These are phyloP conservation scores for Dastarcus helophoroides DNA, from an alignment of 2,888 invertebrate genomes.

Conservation along the genomic window DNA sequence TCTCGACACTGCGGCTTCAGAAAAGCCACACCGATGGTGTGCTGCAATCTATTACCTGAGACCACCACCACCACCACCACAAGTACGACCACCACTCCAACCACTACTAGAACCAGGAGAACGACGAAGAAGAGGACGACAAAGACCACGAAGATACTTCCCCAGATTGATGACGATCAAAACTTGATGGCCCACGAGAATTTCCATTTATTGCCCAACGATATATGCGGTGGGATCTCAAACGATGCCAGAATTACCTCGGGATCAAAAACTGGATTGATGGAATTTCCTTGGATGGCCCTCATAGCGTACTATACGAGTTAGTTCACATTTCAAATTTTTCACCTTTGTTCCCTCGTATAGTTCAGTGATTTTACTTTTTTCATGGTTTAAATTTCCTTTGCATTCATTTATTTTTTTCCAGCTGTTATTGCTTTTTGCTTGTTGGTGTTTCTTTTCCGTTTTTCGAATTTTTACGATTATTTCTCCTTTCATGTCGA, in stretches of 20 bases:
- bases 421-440: no score
- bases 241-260: slow-evolving; percentile 44
- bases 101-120: slow-evolving; percentile 5
- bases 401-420: no score
- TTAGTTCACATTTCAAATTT: slow-evolving; percentile 4
- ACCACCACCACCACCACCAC: not conserved
- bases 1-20: slow-evolving; percentile 37
- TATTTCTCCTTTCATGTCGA: no score
- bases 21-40: slow-evolving; percentile 41
- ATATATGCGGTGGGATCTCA: slow-evolving; percentile 48
- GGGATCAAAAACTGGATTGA: slow-evolving; percentile 47
- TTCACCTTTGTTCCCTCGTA: no score
- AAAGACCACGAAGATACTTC: not conserved
- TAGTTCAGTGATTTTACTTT: no score
- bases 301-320: slow-evolving; percentile 46
- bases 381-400: no score
- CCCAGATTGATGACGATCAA: slow-evolving; percentile 1
- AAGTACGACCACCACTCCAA: slow-evolving; percentile 4
- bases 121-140: not conserved
- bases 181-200: slow-evolving; percentile 32
- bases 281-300: slow-evolving; percentile 70
- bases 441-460: no score
- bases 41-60: no score
- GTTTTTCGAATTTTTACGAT: no score
- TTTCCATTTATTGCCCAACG: slow-evolving; percentile 28